A percentile compares a stretch with the other conserved stretches of the same genome.
These are phyloP conservation scores for Telmatochromis sp. DNA, from an alignment of 2,113 vertebrate genomes.

Conservation along the genomic window DNA sequence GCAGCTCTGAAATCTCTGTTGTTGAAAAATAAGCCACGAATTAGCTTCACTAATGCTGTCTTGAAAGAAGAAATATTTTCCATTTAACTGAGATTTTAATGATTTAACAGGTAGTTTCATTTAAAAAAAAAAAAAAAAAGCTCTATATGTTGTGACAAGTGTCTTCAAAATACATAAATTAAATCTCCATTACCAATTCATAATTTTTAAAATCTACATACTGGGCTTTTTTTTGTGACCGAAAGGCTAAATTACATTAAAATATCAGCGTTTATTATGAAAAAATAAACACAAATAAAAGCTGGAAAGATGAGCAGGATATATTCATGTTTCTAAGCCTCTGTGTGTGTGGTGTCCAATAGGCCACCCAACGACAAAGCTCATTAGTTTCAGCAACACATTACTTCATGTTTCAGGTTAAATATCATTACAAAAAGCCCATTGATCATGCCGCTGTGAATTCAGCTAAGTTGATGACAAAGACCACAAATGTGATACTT, in stretches of 20 bases:
- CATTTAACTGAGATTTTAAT: conserved; percentile 27
- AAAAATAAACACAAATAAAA: not conserved
- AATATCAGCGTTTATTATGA: not conserved
- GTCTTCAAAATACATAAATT: not conserved
- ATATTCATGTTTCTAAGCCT: not conserved
- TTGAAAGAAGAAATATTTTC: conserved; percentile 28
- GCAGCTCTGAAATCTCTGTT: conserved; percentile 23
- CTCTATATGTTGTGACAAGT: not conserved
- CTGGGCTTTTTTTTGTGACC: not conserved
- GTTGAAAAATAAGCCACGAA: conserved; percentile 38
- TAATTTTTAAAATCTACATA: not conserved
- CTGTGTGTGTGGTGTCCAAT: not conserved
- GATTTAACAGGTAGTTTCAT: conserved; percentile 20
- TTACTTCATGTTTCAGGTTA: conserved; percentile 50
- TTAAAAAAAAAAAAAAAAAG: not conserved
- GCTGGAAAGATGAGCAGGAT: not conserved
- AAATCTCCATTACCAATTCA: not conserved
- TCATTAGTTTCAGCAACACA: conserved; percentile 45
- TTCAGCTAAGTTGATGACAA: conserved; percentile 51
- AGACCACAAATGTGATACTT: conserved; percentile 51
- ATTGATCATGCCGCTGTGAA: conserved; percentile 46
- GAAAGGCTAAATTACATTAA: not conserved
- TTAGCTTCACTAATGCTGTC: conserved; percentile 11
- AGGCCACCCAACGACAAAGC: conserved; percentile 54
- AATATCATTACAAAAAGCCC: conserved; percentile 47